These are phyloP conservation scores for Drosophila pseudoananassae DNA, from an alignment of 1,140 invertebrate genomes.

Conservation along the genomic window DNA sequence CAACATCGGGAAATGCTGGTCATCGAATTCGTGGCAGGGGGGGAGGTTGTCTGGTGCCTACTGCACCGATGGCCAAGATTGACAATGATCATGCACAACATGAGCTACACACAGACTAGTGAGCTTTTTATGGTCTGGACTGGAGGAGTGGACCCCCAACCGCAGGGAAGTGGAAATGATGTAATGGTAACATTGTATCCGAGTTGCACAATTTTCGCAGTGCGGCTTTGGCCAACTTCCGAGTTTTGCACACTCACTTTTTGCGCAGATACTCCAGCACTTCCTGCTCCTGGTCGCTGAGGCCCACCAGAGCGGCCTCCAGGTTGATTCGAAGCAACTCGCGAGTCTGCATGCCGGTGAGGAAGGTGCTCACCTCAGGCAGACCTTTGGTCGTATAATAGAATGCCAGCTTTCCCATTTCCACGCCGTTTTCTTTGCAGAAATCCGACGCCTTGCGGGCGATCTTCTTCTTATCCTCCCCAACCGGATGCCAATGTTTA, in stretches of 20 bases:
- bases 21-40: constrained; percentile 7
- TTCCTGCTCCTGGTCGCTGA: constrained; percentile 87
- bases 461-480: constrained; percentile 87
- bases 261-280: constrained; percentile 86
- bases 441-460: constrained; percentile 87
- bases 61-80: constrained; percentile 80
- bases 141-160: constrained; percentile 26
- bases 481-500: constrained; percentile 93
- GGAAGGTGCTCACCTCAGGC: constrained; percentile 86
- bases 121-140: constrained; percentile 13
- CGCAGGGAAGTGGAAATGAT: constrained; percentile 56
- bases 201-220: constrained; percentile 80
- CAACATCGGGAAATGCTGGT: constrained; percentile 22
- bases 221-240: constrained; percentile 64
- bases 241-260: constrained; percentile 86
- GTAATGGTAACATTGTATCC: constrained; percentile 80
- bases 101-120: neutral
- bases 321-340: constrained; percentile 87
- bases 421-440: constrained; percentile 88
- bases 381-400: constrained; percentile 86
- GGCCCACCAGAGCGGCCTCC: constrained; percentile 86
- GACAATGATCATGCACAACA: constrained; percentile 68
- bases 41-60: constrained; percentile 53
- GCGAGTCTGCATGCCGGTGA: constrained; percentile 89
- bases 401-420: constrained; percentile 89